A percentile compares a stretch with the other conserved stretches of the same genome.
Evolutionary conservation across 2,888 invertebrate species (phyloP).

Genomic region (Pyrrhosoma nymphula): DNA sequence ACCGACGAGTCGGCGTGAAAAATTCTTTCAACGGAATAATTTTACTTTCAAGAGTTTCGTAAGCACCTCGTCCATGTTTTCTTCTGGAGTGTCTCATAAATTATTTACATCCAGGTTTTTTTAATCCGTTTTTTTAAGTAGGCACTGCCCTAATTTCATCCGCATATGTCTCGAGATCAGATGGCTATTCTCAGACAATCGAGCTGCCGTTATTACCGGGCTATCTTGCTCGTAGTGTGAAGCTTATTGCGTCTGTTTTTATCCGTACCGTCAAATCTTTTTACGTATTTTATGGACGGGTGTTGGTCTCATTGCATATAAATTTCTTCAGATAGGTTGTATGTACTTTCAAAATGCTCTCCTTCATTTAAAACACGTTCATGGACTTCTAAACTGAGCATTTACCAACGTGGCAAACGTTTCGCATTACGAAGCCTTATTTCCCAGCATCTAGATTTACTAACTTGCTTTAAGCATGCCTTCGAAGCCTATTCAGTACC

Average conservation of each 20-base stretch:
- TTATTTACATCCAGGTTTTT: neutral
- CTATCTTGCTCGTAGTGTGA: neutral
- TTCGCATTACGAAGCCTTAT: neutral
- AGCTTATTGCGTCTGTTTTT: neutral
- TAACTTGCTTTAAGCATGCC: neutral
- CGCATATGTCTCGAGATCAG: neutral
- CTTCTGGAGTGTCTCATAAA: neutral
- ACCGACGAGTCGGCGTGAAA: neutral
- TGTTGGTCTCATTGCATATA: neutral
- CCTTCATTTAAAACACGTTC: too few species aligned
- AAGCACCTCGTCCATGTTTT: neutral
- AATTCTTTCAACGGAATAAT: neutral
- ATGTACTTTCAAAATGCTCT: too few species aligned
- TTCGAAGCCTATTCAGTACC: neutral
- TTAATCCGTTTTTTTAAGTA: neutral
- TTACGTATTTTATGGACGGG: neutral
- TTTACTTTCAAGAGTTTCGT: constrained; percentile 15
- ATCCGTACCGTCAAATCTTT: neutral
- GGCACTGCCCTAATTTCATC: neutral
- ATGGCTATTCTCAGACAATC: neutral
- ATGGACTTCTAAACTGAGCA: too few species aligned
- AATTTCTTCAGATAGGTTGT: neutral
- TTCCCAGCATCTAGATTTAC: neutral
- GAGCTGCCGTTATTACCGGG: neutral
- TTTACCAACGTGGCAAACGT: neutral